Evolutionary conservation across 1,140 invertebrate species (phyloP).

Genomic region (Hyphantria cunea): DNA sequence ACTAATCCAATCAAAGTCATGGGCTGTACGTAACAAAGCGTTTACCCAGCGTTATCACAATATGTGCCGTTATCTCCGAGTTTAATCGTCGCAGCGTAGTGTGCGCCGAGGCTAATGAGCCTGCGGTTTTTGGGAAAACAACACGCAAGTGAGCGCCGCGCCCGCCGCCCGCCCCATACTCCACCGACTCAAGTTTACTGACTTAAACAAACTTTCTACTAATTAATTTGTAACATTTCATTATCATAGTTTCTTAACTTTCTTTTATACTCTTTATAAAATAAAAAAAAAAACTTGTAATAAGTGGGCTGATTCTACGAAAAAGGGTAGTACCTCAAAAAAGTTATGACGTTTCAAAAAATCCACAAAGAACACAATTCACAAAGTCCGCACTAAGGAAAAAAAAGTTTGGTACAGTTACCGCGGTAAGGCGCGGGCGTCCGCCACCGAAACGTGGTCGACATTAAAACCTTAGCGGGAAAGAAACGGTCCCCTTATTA

Average conservation of each 20-base stretch:
- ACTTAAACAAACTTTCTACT: constrained; percentile 64
- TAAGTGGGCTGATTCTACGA: constrained; percentile 18
- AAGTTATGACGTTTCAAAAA: constrained; percentile 32
- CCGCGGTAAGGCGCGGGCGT: constrained; percentile 74
- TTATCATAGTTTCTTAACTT: constrained; percentile 21
- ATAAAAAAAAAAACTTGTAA: constrained; percentile 36
- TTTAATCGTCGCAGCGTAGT: constrained; percentile 71
- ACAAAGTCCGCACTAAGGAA: constrained; percentile 54
- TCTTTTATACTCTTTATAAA: neutral
- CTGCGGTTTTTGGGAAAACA: constrained; percentile 74
- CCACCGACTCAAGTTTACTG: constrained; percentile 46
- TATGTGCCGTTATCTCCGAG: constrained; percentile 64
- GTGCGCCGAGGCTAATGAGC: constrained; percentile 74
- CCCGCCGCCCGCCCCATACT: constrained; percentile 37
- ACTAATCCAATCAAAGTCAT: constrained; percentile 56
- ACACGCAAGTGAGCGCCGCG: constrained; percentile 50
- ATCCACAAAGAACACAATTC: constrained; percentile 38
- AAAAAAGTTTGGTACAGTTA: constrained; percentile 64
- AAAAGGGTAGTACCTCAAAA: constrained; percentile 39
- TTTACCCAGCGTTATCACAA: constrained; percentile 60
- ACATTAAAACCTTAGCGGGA: constrained; percentile 81
- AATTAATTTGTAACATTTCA: constrained; percentile 60
- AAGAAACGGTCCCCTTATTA: constrained; percentile 81
- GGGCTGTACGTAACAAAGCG: constrained; percentile 40
- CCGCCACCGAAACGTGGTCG: constrained; percentile 78